Percentiles rank a stretch among this genome's conserved stretches.
Evolutionary conservation across 2,888 invertebrate genomes (phyloP).

Genomic region (Eupelmus urozonus): DNA sequence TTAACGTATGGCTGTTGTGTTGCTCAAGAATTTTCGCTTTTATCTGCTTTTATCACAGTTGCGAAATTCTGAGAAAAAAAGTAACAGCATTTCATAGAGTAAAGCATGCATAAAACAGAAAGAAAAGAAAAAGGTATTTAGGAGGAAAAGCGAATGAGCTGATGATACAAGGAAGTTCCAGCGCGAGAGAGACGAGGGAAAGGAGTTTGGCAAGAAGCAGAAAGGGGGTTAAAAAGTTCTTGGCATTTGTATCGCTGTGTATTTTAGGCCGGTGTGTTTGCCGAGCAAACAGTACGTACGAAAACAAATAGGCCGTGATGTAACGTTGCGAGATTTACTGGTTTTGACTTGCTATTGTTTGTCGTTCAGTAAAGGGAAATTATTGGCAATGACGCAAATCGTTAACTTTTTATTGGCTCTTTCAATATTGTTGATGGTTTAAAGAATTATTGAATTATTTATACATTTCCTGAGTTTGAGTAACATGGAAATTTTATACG

Average conservation of each 20-base stretch:
- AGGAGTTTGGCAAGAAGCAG: background rate
- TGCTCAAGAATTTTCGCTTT: too few relatives aligned
- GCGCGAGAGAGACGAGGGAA: background rate
- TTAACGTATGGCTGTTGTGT: too few relatives aligned
- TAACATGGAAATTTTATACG: too few relatives aligned
- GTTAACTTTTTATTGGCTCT: too few relatives aligned
- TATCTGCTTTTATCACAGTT: too few relatives aligned
- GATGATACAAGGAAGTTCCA: constrained; percentile 21
- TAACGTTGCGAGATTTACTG: constrained; percentile 6
- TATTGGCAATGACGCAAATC: too few relatives aligned
- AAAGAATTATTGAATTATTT: too few relatives aligned
- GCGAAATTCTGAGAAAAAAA: too few relatives aligned
- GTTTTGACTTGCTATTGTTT: too few relatives aligned
- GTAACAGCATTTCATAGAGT: too few relatives aligned
- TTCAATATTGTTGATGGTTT: too few relatives aligned
- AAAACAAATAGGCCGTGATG: constrained; percentile 4
- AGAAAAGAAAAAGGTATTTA: background rate
- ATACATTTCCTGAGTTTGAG: too few relatives aligned
- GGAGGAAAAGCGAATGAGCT: constrained; percentile 5
- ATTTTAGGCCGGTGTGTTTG: constrained; percentile 11
- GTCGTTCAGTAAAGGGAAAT: background rate
- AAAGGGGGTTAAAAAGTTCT: constrained; percentile 24
- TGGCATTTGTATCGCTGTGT: constrained; percentile 20
- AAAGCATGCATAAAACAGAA: background rate
- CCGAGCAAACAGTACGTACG: constrained; percentile 11